phyloP scores from a whole-genome alignment of 2,113 vertebrate genomes.

The Coreoperca whiteheadi region DNA sequence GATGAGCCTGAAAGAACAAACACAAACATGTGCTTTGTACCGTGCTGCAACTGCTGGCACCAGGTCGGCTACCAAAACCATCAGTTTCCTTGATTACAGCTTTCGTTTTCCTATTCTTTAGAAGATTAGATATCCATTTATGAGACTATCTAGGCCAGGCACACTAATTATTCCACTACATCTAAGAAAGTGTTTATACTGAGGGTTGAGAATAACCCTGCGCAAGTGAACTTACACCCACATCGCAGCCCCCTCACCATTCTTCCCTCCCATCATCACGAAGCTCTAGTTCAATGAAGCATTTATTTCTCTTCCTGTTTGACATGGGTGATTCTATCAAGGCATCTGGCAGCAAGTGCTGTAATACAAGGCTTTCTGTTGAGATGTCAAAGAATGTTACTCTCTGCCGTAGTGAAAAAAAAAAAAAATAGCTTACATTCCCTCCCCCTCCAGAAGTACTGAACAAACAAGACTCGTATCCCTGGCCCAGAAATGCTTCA shows the following conservation, averaged over 20 bases:
- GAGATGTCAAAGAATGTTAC: conserved; percentile 84
- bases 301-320: conserved; percentile 85
- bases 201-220: conserved; percentile 66
- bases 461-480: conserved; percentile 86
- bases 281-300: conserved; percentile 83
- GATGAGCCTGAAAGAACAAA: conserved; percentile 83
- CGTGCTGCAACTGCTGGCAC: conserved; percentile 62
- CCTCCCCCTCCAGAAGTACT: conserved; percentile 73
- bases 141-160: conserved; percentile 69
- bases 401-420: conserved; percentile 74
- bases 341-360: conserved; percentile 81
- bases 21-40: conserved; percentile 81
- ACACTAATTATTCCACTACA: conserved; percentile 77
- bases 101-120: conserved; percentile 48
- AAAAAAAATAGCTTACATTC: conserved; percentile 78
- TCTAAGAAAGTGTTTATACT: conserved; percentile 67
- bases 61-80: conserved; percentile 49
- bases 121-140: conserved; percentile 73
- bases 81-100: conserved; percentile 66
- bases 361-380: conserved; percentile 82
- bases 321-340: conserved; percentile 85
- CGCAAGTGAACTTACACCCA: conserved; percentile 62
- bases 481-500: conserved; percentile 87
- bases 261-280: conserved; percentile 63
- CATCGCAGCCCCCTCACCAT: conserved; percentile 41